A percentile compares a stretch with the other conserved stretches of the same genome.
Conservation (phyloP, 2,888 invertebrate genomes). For the Horisme vitalbata region DNA sequence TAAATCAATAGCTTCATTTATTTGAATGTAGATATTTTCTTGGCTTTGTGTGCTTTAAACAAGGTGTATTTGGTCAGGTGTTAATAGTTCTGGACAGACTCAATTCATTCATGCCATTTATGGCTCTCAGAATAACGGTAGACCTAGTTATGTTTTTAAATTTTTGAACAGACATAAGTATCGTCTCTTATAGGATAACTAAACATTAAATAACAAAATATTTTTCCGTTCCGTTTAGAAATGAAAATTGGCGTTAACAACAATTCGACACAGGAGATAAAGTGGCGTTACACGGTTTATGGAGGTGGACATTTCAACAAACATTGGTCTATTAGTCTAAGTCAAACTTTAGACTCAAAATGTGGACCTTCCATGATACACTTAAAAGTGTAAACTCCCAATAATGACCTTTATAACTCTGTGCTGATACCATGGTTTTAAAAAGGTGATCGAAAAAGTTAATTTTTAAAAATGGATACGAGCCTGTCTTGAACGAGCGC, state of each 20-base stretch:
- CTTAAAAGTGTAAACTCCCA: slow-evolving; percentile 19
- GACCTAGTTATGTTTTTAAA: neutral
- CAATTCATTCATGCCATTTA: slow-evolving; percentile 28
- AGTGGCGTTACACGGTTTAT: slow-evolving; percentile 29
- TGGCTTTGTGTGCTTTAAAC: slow-evolving; percentile 27
- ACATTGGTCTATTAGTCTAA: slow-evolving; percentile 19
- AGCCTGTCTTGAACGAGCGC: slow-evolving; percentile 57
- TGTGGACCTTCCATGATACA: slow-evolving; percentile 25
- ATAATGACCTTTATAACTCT: slow-evolving; percentile 1
- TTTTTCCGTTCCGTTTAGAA: slow-evolving; percentile 28
- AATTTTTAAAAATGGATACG: slow-evolving; percentile 56
- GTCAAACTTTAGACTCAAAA: slow-evolving; percentile 23
- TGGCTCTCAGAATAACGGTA: slow-evolving; percentile 13
- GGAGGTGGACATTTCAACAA: slow-evolving; percentile 33
- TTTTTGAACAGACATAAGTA: slow-evolving; percentile 20
- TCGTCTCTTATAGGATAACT: neutral
- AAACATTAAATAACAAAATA: slow-evolving; percentile 1
- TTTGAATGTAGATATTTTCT: slow-evolving; percentile 31
- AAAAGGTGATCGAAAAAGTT: slow-evolving; percentile 37
- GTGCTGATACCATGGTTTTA: slow-evolving; percentile 18
- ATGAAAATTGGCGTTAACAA: slow-evolving; percentile 32
- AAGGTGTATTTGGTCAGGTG: slow-evolving; percentile 29
- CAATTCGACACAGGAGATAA: slow-evolving; percentile 27
- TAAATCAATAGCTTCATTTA: slow-evolving; percentile 41
- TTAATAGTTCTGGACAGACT: slow-evolving; percentile 19